Base-by-base conservation (phyloP, 35 echinoderm and acorn worm species). In the Eucidaris tribuloides region DNA sequence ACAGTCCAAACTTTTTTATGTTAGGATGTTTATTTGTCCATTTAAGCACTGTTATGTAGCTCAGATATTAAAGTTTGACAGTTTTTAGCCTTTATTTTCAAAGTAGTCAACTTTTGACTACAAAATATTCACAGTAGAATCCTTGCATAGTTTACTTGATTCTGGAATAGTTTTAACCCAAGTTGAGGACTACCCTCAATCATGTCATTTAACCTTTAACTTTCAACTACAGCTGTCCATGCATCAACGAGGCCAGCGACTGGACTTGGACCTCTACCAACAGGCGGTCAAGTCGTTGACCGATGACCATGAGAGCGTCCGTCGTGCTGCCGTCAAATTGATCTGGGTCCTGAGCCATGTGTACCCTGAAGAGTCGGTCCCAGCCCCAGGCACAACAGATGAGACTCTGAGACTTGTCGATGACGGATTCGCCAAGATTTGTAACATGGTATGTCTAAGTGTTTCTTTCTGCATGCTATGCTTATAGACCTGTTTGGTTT, bases 351-450 rank as follows among this genome's bases (percentile, higher is more conserved):
- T 97, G 48, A 59, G 90, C 66, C 94, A 97, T 3, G 82, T 97
- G 20, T 93, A 97, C 57, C 94, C 94, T 7, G 94, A 97, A 50
- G 90, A 89, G 36, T 74, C 92, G 77, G 49, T 97, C 17, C 42
- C 87, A 28, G 50, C 89, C 23, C 84, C 84, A 20, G 82, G 42
- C 19, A 54, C 68, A 33, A 52, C n/a, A 0, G 86, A 93, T 31
- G 88, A 96, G 58, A 76, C 68, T 3, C 77, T 97, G 13, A 72
- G 94, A n/a, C 83, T 97, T 18, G 86, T 97, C 2, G 94, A 97
- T 87, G 94, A 97, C 71, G 90, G 90, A 2, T 97, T 97, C 86
- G 90, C 94, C 62, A 92, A 97, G 58, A 97, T 97, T 62, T 97
- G 94, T 62, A 70, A 97, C 24, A 93, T 92, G 90, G 94, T 97